phyloP scores from a whole-genome alignment of 2,888 invertebrate species.

The Halocaridina rubra region DNA sequence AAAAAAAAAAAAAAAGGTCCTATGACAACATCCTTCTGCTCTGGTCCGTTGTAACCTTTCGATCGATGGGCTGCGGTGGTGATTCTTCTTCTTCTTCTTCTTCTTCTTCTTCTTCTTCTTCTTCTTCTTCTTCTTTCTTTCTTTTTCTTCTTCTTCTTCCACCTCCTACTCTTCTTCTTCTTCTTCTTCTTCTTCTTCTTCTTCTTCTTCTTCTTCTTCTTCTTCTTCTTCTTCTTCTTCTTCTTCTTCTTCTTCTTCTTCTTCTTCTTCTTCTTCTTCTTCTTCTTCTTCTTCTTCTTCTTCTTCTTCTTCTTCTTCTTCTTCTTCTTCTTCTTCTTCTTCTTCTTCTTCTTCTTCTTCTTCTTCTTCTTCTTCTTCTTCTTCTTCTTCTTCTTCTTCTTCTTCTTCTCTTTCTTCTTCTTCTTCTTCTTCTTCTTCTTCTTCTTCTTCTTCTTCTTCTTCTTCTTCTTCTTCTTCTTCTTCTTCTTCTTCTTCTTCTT shows the following conservation, averaged over 20 bases:
- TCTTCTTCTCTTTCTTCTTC: not conserved
- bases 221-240: not conserved
- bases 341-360: not conserved
- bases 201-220: not conserved
- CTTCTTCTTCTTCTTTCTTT: not conserved
- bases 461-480: not conserved
- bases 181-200: not conserved
- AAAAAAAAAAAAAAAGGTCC: not conserved
- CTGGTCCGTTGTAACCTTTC: not conserved
- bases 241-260: not conserved
- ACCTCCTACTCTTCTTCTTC: not conserved
- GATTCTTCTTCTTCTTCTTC: too few relatives aligned
- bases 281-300: not conserved
- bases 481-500: not conserved
- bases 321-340: not conserved
- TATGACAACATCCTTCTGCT: not conserved
- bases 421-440: not conserved
- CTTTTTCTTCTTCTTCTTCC: too few relatives aligned
- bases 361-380: not conserved
- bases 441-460: not conserved
- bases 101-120: too few relatives aligned
- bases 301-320: not conserved
- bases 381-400: not conserved
- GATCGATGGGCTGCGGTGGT: not conserved
- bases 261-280: not conserved